A percentile compares a stretch with the other conserved stretches of the same genome.
These are phyloP conservation scores for Miniopterus natalensis DNA, from an alignment of 2,113 vertebrate genomes.

Conservation along the genomic window DNA sequence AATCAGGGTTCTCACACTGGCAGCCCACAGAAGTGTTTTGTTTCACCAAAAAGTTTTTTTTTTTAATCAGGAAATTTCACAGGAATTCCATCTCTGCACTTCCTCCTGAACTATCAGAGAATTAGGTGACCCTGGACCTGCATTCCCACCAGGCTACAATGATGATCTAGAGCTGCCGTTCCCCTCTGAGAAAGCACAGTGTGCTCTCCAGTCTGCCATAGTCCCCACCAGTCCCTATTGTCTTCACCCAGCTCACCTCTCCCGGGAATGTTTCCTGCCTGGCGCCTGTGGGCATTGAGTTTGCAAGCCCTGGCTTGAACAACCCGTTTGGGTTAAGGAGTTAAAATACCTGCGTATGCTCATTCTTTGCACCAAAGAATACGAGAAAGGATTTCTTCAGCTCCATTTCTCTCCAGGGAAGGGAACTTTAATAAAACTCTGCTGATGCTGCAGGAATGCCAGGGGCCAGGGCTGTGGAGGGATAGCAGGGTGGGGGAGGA, in stretches of 20 bases:
- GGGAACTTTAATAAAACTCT: conserved; percentile 63
- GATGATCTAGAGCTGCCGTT: too few species aligned
- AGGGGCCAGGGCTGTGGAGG: conserved; percentile 28
- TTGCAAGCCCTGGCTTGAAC: conserved; percentile 15
- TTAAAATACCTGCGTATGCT: background rate
- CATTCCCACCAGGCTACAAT: background rate
- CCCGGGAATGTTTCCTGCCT: background rate
- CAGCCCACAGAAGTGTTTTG: background rate
- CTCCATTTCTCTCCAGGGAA: conserved; percentile 40
- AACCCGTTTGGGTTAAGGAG: background rate
- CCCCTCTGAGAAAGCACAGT: background rate
- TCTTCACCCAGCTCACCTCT: background rate
- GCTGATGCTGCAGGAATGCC: background rate
- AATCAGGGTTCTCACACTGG: background rate
- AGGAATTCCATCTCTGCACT: background rate
- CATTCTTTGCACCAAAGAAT: conserved; percentile 21
- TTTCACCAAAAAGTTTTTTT: background rate
- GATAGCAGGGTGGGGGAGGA: background rate
- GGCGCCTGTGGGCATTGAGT: background rate
- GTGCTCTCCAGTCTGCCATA: background rate
- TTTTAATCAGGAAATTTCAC: background rate
- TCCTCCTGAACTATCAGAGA: background rate
- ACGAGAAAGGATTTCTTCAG: conserved; percentile 46
- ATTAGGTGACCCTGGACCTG: background rate
- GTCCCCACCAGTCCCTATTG: too few species aligned